Evolutionary conservation across 2,888 invertebrate genomes (phyloP).

Genomic region (Sipha maydis): DNA sequence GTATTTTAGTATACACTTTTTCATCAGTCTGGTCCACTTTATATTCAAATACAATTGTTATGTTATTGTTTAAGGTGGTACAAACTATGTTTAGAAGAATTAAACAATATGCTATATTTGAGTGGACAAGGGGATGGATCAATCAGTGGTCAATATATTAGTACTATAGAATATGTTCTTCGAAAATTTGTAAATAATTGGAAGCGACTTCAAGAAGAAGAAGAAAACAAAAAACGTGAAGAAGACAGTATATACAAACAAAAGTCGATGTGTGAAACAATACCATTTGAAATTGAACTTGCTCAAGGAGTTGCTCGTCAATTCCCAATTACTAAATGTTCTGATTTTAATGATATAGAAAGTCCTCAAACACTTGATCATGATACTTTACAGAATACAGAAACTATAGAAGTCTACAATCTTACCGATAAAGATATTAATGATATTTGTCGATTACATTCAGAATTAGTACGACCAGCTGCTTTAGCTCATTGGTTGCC

Average conservation of each 20-base stretch:
- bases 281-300: slow-evolving; percentile 36
- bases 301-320: slow-evolving; percentile 32
- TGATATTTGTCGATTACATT: slow-evolving; percentile 74
- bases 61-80: slow-evolving; percentile 38
- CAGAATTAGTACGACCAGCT: slow-evolving; percentile 71
- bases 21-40: too few species aligned
- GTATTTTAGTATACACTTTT: too few species aligned
- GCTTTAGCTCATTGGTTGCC: slow-evolving; percentile 74
- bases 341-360: slow-evolving; percentile 53
- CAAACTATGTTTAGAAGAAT: slow-evolving; percentile 53
- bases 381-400: neutral
- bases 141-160: neutral
- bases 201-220: slow-evolving; percentile 51
- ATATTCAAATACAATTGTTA: too few species aligned
- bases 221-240: slow-evolving; percentile 40
- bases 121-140: slow-evolving; percentile 13
- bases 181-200: slow-evolving; percentile 50
- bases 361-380: neutral
- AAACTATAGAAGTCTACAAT: slow-evolving; percentile 36
- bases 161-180: slow-evolving; percentile 4
- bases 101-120: slow-evolving; percentile 53
- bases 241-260: slow-evolving; percentile 52
- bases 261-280: slow-evolving; percentile 50
- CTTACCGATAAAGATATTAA: slow-evolving; percentile 72
- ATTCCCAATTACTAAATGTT: slow-evolving; percentile 45